A percentile compares a stretch with the other conserved stretches of the same genome.
Evolutionary conservation across 2,888 invertebrate species (phyloP).

Genomic region (Tillus elongatus): DNA sequence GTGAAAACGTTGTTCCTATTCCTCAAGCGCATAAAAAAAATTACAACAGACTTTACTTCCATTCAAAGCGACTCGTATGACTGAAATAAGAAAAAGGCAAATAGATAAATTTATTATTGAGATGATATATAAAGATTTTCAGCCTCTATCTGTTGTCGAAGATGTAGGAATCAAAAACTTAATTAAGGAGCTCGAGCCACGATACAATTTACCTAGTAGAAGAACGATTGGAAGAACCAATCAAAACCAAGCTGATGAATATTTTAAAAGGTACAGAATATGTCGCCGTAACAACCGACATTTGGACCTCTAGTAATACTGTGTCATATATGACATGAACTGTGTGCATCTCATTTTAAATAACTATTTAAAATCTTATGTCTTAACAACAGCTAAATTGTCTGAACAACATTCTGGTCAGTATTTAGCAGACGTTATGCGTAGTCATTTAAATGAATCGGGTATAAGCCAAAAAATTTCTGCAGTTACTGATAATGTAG

Average conservation of each 20-base stretch:
- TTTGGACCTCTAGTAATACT: conserved; percentile 21
- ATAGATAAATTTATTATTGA: not conserved
- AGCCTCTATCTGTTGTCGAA: not conserved
- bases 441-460: conserved; percentile 17
- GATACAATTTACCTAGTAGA: conserved; percentile 2
- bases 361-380: conserved; percentile 12
- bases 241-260: conserved; percentile 12
- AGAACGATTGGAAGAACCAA: conserved; percentile 4
- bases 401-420: conserved; percentile 16
- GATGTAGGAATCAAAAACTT: not conserved
- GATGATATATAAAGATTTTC: conserved; percentile 3
- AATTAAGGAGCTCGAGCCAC: conserved; percentile 1
- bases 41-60: not conserved
- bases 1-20: not conserved
- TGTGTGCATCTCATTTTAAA: conserved; percentile 15
- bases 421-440: conserved; percentile 16
- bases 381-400: conserved; percentile 19
- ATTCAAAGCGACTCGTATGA: conserved; percentile 1
- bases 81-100: conserved; percentile 1
- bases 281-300: conserved; percentile 21
- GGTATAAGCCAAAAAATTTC: conserved; percentile 19
- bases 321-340: conserved; percentile 18
- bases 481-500: conserved; percentile 22
- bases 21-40: not conserved
- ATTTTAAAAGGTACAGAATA: conserved; percentile 15